phyloP scores from a whole-genome alignment of 1,140 invertebrate genomes.

The Ceratina australensis region DNA sequence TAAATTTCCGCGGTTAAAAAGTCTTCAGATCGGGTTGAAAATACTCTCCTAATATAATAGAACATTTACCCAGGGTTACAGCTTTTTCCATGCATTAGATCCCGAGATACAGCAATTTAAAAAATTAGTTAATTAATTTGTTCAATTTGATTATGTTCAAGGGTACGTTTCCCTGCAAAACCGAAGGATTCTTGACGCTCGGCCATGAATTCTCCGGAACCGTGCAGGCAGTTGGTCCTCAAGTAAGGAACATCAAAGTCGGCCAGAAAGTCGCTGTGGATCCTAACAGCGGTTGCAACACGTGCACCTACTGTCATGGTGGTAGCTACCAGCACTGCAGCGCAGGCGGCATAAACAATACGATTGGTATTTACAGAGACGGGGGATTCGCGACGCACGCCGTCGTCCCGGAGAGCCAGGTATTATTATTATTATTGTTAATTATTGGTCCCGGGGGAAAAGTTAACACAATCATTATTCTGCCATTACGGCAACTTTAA shows the following conservation, averaged over 20 bases:
- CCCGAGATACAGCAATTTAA: no score
- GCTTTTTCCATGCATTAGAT: no score
- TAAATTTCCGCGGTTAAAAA: no score
- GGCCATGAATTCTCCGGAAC: conserved; percentile 87
- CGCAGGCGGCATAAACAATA: conserved; percentile 81
- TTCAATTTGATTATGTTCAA: conserved; percentile 70
- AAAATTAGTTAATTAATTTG: background rate
- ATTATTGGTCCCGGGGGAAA: no score
- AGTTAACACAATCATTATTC: no score
- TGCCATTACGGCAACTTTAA: no score
- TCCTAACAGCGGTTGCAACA: conserved; percentile 83
- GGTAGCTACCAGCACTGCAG: conserved; percentile 83
- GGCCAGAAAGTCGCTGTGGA: conserved; percentile 85
- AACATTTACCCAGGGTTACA: no score
- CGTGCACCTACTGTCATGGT: conserved; percentile 82
- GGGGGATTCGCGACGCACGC: conserved; percentile 86
- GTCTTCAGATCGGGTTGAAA: no score
- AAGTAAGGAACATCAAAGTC: conserved; percentile 81
- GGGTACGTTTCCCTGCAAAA: conserved; percentile 83
- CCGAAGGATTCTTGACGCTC: conserved; percentile 80
- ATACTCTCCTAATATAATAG: no score
- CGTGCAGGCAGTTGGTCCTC: conserved; percentile 81
- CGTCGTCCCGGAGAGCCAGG: conserved; percentile 81
- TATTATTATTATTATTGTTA: conserved; percentile 66
- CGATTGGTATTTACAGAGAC: conserved; percentile 83